Evolutionary conservation across 2,797 vertebrate genomes (phyloP), one percentile per base, ranked within the genome.

Genomic region (Acanthiza pusilla): DNA sequence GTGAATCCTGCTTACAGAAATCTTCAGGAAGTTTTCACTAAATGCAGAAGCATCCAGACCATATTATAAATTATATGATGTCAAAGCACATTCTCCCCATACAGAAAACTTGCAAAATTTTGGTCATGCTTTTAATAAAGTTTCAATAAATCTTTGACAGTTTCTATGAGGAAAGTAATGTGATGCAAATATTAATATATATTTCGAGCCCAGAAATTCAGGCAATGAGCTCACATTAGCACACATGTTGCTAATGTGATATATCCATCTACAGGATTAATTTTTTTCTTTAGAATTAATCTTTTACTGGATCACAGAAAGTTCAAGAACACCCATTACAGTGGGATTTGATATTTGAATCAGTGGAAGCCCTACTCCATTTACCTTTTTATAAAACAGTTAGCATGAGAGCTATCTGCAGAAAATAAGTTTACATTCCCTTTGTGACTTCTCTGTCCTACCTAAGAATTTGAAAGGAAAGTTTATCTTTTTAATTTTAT

Each of bases 401-500:
- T 74, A 94, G 66, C 36, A 79, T 61, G 32, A 91, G 42, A 88
- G 14, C 38, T 50, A 91, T 73, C 83, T 93, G 62, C 32, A 88
- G 42, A 67, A 96, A 95, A 63, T 71, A 86, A 93, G 85, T 95
- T 91, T 96, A 94, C 47, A 88, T 83, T 96, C 40, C 73, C 29
- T 85, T 84, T 94, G 90, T 89, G 63, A 92, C 79, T 80, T 94
- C 77, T 94, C 53, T 82, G 76, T 89, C 77, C 60, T 88, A 96
- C 68, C 76, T 74, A 85, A 57, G 58, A 95, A 94, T 95, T 97
- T 95, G 81, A 95, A 93, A 88, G 34, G 72, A 66, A 95, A 95
- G 94, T 93, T 96, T 95, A 89, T 95, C 89, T 92, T 95, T 95
- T 95, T 88, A 79, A 95, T 92, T 94, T 96, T 94, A 93, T 94